Base-by-base conservation (phyloP, 2,888 invertebrate genomes). In the Tachina grossa region DNA sequence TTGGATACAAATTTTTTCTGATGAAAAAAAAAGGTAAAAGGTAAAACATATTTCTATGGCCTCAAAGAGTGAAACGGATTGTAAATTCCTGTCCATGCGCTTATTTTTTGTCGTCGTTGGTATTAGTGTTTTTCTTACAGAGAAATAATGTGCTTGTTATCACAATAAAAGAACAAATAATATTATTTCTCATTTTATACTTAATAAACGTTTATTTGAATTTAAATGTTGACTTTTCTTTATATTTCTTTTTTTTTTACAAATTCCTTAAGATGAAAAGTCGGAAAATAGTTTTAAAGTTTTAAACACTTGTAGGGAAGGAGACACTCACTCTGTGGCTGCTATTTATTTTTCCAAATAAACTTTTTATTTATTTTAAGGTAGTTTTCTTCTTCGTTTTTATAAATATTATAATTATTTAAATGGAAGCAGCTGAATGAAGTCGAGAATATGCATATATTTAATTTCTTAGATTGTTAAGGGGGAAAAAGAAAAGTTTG, bases 91-190 rank as follows among this genome's bases (percentile, higher is more conserved):
- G 31, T 31, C 5, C 6, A 31, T 31, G 31, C 5, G 10, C 16
- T 4, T 16, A 51, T 19, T 61, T 59, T 63, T 74, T 41, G 74
- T 74, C 61, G 51, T 41, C 61, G 22, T 8, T 14, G 41, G 74
- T 77, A 68, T 16, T n/a, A n/a, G 16, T 6, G 11, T 39, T 16
- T 39, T 6, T 74, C n/a, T 31, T 51, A 55, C 45, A 65, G 4
- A 31, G 9, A 63, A 71, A 80, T 66, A 31, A 80, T 71, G 59
- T 79, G 75, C 69, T 79, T 84, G 61, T 80, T 75, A 65, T 84
- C 22, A 80, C 71, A 72, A 72, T 49, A 83, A 53, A 39, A 65
- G 61, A 57, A 59, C 31, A 59, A 53, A 43, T 47, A 47, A 47
- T 59, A 68, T 74, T 74, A 8, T 31, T 22, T 31, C 31, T 31